phyloP scores from a whole-genome alignment of 2,113 vertebrate genomes.

The Rhynchopsitta pachyrhyncha region DNA sequence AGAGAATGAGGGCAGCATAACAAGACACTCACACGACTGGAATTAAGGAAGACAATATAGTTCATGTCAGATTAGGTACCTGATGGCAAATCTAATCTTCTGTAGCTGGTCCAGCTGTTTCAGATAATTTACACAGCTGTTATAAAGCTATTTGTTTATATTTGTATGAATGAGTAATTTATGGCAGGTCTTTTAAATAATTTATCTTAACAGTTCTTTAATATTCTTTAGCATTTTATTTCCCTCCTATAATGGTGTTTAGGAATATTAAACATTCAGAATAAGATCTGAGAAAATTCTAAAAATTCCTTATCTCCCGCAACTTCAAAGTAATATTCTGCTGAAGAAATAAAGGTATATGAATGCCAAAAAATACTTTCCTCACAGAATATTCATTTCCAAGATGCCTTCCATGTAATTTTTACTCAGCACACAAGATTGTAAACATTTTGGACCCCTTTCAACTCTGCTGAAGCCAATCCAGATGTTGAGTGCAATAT shows the following conservation, averaged over 20 bases:
- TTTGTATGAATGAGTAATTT: slow-evolving; percentile 64
- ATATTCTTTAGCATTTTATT: slow-evolving; percentile 55
- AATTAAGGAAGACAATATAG: neutral
- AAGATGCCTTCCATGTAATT: slow-evolving; percentile 29
- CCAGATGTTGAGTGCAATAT: slow-evolving; percentile 51
- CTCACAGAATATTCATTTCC: neutral
- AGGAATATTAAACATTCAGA: slow-evolving; percentile 30
- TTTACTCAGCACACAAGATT: slow-evolving; percentile 16
- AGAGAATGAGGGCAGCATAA: neutral
- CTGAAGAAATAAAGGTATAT: slow-evolving; percentile 18
- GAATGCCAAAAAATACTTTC: neutral
- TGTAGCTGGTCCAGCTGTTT: slow-evolving; percentile 46
- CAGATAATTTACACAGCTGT: slow-evolving; percentile 31
- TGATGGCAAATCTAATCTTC: neutral
- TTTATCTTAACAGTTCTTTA: slow-evolving; percentile 68
- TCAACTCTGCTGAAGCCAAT: slow-evolving; percentile 31
- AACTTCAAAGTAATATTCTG: slow-evolving; percentile 28
- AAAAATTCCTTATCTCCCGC: neutral
- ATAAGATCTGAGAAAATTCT: neutral
- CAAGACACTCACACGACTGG: neutral
- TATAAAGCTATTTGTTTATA: slow-evolving; percentile 60
- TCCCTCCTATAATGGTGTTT: neutral
- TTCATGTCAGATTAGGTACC: neutral
- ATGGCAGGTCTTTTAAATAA: slow-evolving; percentile 49
- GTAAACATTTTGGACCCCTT: slow-evolving; percentile 34